A percentile compares a stretch with the other conserved stretches of the same genome.
Conservation (phyloP, 2,888 invertebrate genomes). For the Himalopsyche japonica region DNA sequence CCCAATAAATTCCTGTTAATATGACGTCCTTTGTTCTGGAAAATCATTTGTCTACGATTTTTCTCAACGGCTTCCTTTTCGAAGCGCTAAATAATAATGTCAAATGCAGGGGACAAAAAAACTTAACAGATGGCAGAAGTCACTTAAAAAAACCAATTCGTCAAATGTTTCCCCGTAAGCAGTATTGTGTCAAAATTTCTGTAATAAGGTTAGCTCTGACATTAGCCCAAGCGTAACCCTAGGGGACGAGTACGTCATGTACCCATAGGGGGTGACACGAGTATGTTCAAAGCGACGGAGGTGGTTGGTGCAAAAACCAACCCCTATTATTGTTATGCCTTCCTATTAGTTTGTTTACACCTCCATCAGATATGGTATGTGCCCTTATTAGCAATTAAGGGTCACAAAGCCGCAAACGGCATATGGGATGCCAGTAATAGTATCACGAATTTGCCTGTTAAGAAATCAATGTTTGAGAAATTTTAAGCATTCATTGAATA, state of each 20-base stretch:
- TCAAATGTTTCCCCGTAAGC: conserved; percentile 26
- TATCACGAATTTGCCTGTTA: conserved; percentile 30
- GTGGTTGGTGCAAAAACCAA: conserved; percentile 23
- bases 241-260: conserved; percentile 2
- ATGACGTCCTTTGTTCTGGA: too few relatives aligned
- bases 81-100: not conserved
- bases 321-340: conserved; percentile 36
- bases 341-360: conserved; percentile 40
- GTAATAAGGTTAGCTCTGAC: conserved; percentile 34
- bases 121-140: conserved; percentile 16
- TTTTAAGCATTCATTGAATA: not conserved
- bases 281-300: conserved; percentile 1
- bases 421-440: conserved; percentile 27
- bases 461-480: conserved; percentile 17
- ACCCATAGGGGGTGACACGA: not conserved
- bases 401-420: conserved; percentile 35
- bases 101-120: not conserved
- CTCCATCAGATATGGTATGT: conserved; percentile 40
- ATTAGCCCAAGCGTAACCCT: conserved; percentile 16
- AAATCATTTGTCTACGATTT: too few relatives aligned
- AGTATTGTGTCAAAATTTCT: conserved; percentile 29
- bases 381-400: conserved; percentile 40
- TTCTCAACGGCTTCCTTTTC: too few relatives aligned
- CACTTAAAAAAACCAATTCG: conserved; percentile 35
- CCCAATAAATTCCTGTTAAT: too few relatives aligned